Evolutionary conservation across 1,140 invertebrate genomes (phyloP), one percentile per base, ranked within the genome.

Genomic region (Uloborus diversus): DNA sequence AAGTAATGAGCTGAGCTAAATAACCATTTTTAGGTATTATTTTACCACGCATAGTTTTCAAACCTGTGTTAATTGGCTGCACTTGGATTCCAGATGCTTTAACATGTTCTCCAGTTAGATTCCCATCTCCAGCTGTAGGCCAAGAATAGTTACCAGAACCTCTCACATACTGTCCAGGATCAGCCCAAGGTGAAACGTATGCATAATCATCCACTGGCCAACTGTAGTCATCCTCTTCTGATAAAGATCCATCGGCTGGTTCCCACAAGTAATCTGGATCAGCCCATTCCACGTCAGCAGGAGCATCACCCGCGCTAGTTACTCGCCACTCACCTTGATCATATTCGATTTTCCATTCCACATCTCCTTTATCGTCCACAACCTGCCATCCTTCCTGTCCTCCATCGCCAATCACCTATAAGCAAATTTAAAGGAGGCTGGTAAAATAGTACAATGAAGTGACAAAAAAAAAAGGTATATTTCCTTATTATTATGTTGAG

Each of bases 291-390:
- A 56, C 53, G 49, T 79, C 64, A 7, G 27, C 35, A 1, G 65
- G 65, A 33, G 49, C 35, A 9, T 69, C 64, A 13, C 76, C 76
- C 4, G 64, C 59, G 30, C 65, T 69, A 2, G 65, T 79, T n/a
- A 79, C 76, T 68, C 35, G 20, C 76, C 76, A 79, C 35, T 68
- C 64, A 0, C 76, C 76, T n/a, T 79, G 56, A 7, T 79, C 76
- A 17, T 68, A 69, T 20, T 79, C 65, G 0, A 79, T 79, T 17
- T 79, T 69, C 76, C 76, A 79, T 35, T 79, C 76, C 0, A 79
- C 76, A 17, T 68, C 65, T 1, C 76, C 76, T n/a, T 79, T 69
- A 23, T 79, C 65, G 27, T 69, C 76, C 3, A 79, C 20, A 20
- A 79, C 76, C 28, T 79, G 27, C 76, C 76, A 79, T 3, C 76